phyloP scores from a whole-genome alignment of 2,113 vertebrate species.

The Bubo bubo region DNA sequence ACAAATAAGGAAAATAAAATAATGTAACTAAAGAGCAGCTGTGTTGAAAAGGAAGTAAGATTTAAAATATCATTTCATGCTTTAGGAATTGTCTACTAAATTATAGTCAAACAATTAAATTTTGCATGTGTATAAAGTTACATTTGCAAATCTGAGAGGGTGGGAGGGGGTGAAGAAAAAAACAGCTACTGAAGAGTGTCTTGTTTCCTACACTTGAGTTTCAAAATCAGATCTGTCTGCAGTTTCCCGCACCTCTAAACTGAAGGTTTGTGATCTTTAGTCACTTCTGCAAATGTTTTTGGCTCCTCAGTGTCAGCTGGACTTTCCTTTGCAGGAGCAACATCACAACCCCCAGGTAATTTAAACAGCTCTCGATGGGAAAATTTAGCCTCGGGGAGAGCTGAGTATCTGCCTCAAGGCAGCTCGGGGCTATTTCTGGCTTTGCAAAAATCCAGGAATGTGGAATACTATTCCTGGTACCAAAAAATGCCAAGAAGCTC shows the following conservation, averaged over 20 bases:
- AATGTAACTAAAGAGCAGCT: not conserved
- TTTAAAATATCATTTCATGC: not conserved
- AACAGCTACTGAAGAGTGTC: not conserved
- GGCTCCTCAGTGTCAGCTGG: not conserved
- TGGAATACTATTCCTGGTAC: constrained; percentile 73
- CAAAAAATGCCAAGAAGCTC: constrained; percentile 71
- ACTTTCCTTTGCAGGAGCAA: not conserved
- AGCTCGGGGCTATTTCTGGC: constrained; percentile 21
- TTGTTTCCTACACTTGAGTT: not conserved
- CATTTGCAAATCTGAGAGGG: not conserved
- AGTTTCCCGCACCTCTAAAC: not conserved
- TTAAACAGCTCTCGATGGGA: not conserved
- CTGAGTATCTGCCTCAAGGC: not conserved
- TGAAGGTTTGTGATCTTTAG: not conserved
- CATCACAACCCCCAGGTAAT: not conserved
- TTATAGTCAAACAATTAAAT: not conserved
- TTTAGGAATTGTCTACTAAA: not conserved
- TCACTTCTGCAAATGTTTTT: not conserved
- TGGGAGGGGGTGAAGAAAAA: not conserved
- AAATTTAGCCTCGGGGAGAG: not conserved
- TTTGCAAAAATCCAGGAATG: constrained; percentile 71
- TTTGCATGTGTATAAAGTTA: not conserved
- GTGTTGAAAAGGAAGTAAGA: not conserved
- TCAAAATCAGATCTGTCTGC: not conserved
- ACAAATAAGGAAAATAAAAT: not conserved